These are phyloP conservation scores for Acanthopleura granulata DNA, from an alignment of 2,888 invertebrate genomes.

Conservation along the genomic window DNA sequence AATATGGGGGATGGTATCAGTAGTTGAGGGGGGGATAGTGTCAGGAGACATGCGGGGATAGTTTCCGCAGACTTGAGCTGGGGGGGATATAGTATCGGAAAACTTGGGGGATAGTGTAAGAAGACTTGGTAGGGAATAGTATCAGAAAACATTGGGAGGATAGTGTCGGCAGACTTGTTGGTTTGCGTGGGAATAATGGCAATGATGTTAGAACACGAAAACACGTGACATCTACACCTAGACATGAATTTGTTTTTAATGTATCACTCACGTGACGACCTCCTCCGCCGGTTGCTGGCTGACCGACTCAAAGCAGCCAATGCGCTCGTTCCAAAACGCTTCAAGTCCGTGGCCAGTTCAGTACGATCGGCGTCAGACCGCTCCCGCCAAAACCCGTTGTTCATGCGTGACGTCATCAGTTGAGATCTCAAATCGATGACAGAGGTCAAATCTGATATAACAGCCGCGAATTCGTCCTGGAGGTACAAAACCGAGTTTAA, in stretches of 20 bases:
- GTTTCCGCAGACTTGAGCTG: too few species aligned
- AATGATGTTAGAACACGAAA: too few species aligned
- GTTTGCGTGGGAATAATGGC: too few species aligned
- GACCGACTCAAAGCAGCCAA: not conserved
- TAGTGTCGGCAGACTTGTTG: too few species aligned
- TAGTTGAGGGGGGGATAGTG: too few species aligned
- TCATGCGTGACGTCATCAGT: not conserved
- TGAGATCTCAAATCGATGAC: not conserved
- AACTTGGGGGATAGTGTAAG: too few species aligned
- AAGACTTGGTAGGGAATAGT: too few species aligned
- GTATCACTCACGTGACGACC: constrained; percentile 29
- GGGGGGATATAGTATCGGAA: too few species aligned
- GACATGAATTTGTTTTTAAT: not conserved
- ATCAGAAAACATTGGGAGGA: too few species aligned
- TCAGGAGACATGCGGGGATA: too few species aligned
- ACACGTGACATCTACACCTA: not conserved
- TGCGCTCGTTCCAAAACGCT: not conserved
- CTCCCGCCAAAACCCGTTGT: not conserved
- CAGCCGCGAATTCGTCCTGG: not conserved
- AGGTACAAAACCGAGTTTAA: not conserved
- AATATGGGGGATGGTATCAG: too few species aligned
- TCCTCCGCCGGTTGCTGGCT: constrained; percentile 24
- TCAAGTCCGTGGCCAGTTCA: not conserved
- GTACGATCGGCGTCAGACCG: not conserved
- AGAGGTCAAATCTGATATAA: constrained; percentile 1